Conservation (phyloP, 2,888 invertebrate species). For the Chelonus formosanus region DNA sequence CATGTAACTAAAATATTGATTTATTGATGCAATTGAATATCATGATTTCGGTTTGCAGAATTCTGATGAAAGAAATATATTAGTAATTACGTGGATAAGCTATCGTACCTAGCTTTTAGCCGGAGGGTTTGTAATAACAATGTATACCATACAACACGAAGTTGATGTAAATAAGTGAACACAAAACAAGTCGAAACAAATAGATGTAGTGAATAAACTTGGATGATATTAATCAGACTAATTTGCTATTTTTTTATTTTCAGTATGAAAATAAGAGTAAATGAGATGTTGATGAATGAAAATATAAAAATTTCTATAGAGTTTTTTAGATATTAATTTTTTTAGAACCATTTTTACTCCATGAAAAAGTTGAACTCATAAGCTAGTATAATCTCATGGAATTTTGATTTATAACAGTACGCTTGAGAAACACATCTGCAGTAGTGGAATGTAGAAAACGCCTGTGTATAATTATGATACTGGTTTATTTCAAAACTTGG, state of each 20-base stretch:
- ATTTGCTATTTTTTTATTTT: background rate
- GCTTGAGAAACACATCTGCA: conserved; percentile 14
- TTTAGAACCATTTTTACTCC: background rate
- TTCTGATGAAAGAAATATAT: conserved; percentile 7
- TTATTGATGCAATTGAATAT: conserved; percentile 6
- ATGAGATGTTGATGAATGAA: no score
- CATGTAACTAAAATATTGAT: conserved; percentile 4
- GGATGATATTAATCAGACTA: background rate
- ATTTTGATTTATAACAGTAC: conserved; percentile 23
- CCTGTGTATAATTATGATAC: conserved; percentile 30
- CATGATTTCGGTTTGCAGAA: background rate
- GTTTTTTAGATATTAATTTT: background rate
- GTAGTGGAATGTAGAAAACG: conserved; percentile 20
- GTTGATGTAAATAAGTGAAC: background rate
- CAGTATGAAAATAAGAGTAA: no score
- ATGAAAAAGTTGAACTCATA: conserved; percentile 2
- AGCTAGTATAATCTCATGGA: conserved; percentile 16
- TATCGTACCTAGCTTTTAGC: background rate
- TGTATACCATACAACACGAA: background rate
- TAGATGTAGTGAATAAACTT: conserved; percentile 5
- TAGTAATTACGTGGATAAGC: background rate
- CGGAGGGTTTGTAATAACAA: no score
- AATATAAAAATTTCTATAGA: no score
- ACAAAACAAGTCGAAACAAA: background rate
- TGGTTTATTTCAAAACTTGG: conserved; percentile 31